phyloP scores from a whole-genome alignment of 1,140 invertebrate genomes.

The Drosophila hydei region DNA sequence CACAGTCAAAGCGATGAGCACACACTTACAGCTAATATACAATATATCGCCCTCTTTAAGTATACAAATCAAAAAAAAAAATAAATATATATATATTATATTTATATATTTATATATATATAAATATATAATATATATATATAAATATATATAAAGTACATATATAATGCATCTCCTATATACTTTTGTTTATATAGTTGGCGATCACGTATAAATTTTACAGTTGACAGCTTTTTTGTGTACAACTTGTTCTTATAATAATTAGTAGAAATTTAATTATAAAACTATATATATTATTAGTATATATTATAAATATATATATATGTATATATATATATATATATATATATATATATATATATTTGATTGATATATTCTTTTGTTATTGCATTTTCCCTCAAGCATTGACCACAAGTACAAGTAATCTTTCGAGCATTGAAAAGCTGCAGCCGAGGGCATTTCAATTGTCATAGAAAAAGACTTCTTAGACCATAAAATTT shows the following conservation, averaged over 20 bases:
- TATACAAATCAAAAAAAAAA: not conserved
- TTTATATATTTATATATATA: not conserved
- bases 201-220: not conserved
- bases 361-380: no score
- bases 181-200: not conserved
- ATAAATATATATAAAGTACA: not conserved
- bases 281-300: not conserved
- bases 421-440: no score
- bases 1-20: slow-evolving; percentile 35
- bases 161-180: not conserved
- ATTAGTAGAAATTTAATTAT: not conserved
- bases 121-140: not conserved
- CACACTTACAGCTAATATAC: not conserved
- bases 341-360: not conserved
- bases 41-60: not conserved
- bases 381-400: no score
- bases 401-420: no score
- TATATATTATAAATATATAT: not conserved
- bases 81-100: not conserved
- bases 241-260: not conserved
- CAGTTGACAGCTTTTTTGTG: not conserved
- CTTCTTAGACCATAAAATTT: no score
- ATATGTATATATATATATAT: not conserved
- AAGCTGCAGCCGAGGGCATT: no score
- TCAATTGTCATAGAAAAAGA: no score